Evolutionary conservation across 1,140 invertebrate species (phyloP).

Genomic region (Forficula auricularia): DNA sequence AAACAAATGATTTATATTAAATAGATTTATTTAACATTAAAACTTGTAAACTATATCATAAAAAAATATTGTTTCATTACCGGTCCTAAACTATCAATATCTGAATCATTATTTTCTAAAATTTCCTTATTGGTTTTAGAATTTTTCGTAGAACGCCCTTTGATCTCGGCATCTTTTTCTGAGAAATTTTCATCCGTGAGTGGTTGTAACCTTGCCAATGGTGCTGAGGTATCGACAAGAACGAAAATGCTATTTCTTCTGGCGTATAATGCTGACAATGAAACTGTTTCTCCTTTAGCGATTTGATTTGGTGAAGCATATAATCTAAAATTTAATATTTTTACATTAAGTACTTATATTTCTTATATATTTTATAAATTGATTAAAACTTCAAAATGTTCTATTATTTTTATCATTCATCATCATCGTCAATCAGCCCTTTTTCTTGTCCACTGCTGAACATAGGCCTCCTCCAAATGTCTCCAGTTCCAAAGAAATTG

Average conservation of each 20-base stretch:
- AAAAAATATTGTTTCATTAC: slow-evolving; percentile 10
- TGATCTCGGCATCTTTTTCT: slow-evolving; percentile 8
- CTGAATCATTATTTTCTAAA: slow-evolving; percentile 4
- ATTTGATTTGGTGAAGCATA: slow-evolving; percentile 38
- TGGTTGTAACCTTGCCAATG: slow-evolving; percentile 24
- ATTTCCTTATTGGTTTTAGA: slow-evolving; percentile 8
- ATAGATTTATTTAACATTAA: not conserved
- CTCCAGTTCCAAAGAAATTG: no score
- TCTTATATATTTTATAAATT: not conserved
- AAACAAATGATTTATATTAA: not conserved
- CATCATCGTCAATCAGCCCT: slow-evolving; percentile 1
- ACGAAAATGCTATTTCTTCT: slow-evolving; percentile 39
- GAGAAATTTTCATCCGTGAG: slow-evolving; percentile 15
- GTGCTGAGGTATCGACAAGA: slow-evolving; percentile 43
- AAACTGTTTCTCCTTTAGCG: slow-evolving; percentile 34
- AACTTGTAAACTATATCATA: not conserved
- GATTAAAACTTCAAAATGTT: not conserved
- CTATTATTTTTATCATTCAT: slow-evolving; percentile 1
- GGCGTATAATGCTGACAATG: slow-evolving; percentile 34
- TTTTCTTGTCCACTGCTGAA: no score
- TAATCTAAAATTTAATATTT: slow-evolving; percentile 22
- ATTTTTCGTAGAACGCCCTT: not conserved
- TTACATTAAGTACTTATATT: slow-evolving; percentile 5
- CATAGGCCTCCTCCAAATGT: no score
- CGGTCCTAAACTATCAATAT: slow-evolving; percentile 19